Evolutionary conservation across 2,797 vertebrate species (phyloP), one percentile per base, ranked within the genome.

Genomic region (Eptatretus atami): DNA sequence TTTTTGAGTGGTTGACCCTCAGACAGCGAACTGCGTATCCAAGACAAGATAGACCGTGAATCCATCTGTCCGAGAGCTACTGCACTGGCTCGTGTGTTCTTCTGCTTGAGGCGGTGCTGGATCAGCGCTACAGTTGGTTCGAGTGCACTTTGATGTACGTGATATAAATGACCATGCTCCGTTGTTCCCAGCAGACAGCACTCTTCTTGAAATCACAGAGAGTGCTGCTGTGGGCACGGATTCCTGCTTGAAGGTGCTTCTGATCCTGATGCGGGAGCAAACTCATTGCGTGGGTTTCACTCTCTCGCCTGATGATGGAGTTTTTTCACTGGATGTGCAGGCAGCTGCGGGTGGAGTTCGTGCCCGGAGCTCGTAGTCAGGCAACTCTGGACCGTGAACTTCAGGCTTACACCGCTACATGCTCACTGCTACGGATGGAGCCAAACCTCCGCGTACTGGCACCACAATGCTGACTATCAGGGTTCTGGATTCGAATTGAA

Each of bases 131-230:
- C 86, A 95, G 74, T 80, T 96, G 63, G 94, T 94, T 70, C 81
- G 84, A 53, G 82, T 96, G 63, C 87, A 96, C 69, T 82, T 92
- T n/a, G 90, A 96, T 67, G 81, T 96, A 69, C 76, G 87, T 74
- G 90, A 96, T 78, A 86, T 96, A 65, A 95, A 96, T 67, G 90
- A 96, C 77, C 90, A 95, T 70, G 80, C 90, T 0, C 90, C 90
- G 52, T 75, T 77, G 70, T 96, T 94, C 71, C 85, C 85, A 9
- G 86, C 93, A 74, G 80, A 82, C 2, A 87, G 94, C 74, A 78
- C 94, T 67, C 88, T 81, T 0, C 85, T 96, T 73, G 88, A 96
- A 75, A 96, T 95, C 73, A 92, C 86, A 0, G 90, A 96, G 72
- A 96, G 86, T 73, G 90, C 87, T 64, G 81, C 81, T 11, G 82